These are phyloP conservation scores for Catocala sponsa DNA, from an alignment of 2,888 invertebrate species.

Conservation along the genomic window DNA sequence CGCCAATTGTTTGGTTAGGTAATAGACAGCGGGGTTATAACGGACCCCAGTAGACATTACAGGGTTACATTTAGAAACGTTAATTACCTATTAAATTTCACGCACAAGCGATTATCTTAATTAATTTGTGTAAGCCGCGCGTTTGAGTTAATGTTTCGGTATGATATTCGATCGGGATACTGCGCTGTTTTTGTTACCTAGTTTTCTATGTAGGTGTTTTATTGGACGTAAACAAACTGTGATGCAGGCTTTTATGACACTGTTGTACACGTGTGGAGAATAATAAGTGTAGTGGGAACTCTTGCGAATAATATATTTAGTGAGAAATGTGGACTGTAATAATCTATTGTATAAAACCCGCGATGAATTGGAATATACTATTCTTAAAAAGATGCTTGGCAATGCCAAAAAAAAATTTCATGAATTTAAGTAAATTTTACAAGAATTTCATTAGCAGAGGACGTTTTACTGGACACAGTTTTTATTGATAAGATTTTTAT, in stretches of 20 bases:
- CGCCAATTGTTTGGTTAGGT: constrained; percentile 84
- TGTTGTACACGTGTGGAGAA: neutral
- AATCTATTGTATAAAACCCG: too few species aligned
- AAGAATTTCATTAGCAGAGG: too few species aligned
- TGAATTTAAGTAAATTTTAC: too few species aligned
- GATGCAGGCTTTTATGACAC: constrained; percentile 2
- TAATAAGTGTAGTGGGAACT: neutral
- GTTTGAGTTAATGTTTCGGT: constrained; percentile 49
- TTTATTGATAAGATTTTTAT: too few species aligned
- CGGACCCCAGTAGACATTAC: constrained; percentile 58
- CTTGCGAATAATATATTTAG: neutral
- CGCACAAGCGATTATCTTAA: constrained; percentile 70
- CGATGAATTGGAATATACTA: too few species aligned
- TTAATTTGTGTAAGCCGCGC: constrained; percentile 68
- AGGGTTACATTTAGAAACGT: constrained; percentile 68
- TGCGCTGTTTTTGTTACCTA: neutral
- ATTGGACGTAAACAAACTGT: constrained; percentile 7
- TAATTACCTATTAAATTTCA: constrained; percentile 79
- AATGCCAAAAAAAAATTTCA: too few species aligned
- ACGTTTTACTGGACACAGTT: too few species aligned
- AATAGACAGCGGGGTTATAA: constrained; percentile 63
- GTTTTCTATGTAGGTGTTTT: neutral
- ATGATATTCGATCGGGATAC: constrained; percentile 16
- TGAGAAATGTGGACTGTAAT: too few species aligned
- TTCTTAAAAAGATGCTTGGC: too few species aligned